A percentile compares a stretch with the other conserved stretches of the same genome.
Evolutionary conservation across 2,797 vertebrate species (phyloP).

Genomic region (Streptopelia turtur): DNA sequence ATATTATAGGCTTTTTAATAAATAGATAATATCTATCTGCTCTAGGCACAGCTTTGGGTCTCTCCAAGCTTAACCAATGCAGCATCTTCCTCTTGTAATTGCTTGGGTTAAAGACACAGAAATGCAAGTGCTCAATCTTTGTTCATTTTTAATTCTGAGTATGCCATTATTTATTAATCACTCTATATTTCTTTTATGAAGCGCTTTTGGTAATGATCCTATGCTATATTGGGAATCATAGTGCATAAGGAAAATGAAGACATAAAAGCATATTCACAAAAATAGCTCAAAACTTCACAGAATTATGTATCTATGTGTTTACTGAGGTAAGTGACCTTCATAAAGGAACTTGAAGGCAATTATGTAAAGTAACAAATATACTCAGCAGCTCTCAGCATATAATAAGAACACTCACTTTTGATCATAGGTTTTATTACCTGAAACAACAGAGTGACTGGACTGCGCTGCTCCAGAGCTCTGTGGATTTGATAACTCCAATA

Average conservation of each 20-base stretch:
- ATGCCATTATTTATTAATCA: constrained; percentile 42
- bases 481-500: neutral
- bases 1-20: neutral
- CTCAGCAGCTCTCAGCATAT: neutral
- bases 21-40: neutral
- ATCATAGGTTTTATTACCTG: neutral
- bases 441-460: neutral
- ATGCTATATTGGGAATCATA: neutral
- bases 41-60: neutral
- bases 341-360: neutral
- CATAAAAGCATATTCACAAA: neutral
- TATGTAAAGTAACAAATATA: neutral
- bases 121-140: neutral
- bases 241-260: neutral
- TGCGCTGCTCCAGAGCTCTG: neutral
- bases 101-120: neutral
- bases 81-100: neutral
- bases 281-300: neutral
- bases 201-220: constrained; percentile 16
- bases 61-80: neutral
- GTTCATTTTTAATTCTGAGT: neutral
- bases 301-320: neutral
- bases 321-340: neutral
- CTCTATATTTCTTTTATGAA: constrained; percentile 28
- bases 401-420: neutral